phyloP scores from a whole-genome alignment of 2,797 vertebrate genomes.

The Falco rusticolus region DNA sequence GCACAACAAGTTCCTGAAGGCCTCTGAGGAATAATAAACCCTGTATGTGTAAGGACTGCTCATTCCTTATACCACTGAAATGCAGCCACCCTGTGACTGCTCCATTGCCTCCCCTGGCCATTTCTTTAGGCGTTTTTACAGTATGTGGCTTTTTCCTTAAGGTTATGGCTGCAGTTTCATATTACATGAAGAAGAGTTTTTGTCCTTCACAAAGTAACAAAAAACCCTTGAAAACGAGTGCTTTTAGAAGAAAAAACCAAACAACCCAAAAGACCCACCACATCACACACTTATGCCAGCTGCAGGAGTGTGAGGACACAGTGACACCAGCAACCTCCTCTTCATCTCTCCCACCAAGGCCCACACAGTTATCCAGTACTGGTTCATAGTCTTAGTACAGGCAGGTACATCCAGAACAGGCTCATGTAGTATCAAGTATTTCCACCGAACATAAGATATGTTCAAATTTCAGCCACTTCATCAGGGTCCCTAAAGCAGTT shows the following conservation, averaged over 20 bases:
- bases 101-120: not conserved
- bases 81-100: not conserved
- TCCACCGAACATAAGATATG: not conserved
- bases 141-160: not conserved
- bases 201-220: not conserved
- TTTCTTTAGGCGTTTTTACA: not conserved
- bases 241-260: not conserved
- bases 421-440: not conserved
- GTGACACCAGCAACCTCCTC: not conserved
- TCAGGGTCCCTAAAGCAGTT: not conserved
- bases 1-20: not conserved
- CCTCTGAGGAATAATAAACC: not conserved
- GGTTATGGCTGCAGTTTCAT: not conserved
- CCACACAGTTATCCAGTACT: not conserved
- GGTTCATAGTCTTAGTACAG: not conserved
- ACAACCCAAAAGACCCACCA: not conserved
- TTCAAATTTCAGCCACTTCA: not conserved
- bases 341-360: not conserved
- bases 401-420: not conserved
- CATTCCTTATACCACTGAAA: not conserved
- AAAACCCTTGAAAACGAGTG: not conserved
- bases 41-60: not conserved
- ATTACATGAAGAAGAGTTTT: not conserved
- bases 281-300: not conserved
- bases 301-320: fast-evolving